A percentile compares a stretch with the other conserved stretches of the same genome.
These are phyloP conservation scores for Bugula neritina DNA, from an alignment of 2,888 invertebrate species.

Conservation along the genomic window DNA sequence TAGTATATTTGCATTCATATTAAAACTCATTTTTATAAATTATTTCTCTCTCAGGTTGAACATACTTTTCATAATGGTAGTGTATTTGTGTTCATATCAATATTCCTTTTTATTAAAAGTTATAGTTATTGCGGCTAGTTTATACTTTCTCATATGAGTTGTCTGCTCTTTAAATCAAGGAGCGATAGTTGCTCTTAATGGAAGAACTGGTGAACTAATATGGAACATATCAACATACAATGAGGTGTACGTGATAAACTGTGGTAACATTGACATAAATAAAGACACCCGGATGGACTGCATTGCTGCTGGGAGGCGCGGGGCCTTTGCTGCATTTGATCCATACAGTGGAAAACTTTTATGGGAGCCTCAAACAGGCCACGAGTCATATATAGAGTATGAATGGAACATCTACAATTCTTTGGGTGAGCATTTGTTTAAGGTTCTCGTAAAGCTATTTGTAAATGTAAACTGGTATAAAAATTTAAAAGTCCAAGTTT, in stretches of 20 bases:
- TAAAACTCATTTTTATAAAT: no score
- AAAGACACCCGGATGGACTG: constrained; percentile 46
- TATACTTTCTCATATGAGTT: no score
- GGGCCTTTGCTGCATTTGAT: constrained; percentile 42
- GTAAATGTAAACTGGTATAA: no score
- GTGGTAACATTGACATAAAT: constrained; percentile 44
- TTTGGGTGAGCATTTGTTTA: constrained; percentile 29
- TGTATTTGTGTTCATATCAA: no score
- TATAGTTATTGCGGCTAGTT: no score
- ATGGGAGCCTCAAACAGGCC: constrained; percentile 27
- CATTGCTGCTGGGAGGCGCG: constrained; percentile 42
- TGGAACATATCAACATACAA: constrained; percentile 39
- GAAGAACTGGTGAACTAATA: constrained; percentile 41
- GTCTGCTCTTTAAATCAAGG: no score
- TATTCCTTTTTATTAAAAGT: no score
- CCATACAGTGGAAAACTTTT: constrained; percentile 36
- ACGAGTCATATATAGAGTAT: constrained; percentile 30
- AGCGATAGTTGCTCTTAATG: constrained; percentile 41
- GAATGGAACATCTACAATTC: constrained; percentile 45
- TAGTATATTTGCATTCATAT: no score
- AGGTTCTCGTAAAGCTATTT: no score
- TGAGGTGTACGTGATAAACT: constrained; percentile 40
- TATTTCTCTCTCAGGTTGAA: no score
- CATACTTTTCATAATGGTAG: no score
- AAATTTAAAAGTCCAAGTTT: no score